Percentiles rank a stretch among this genome's conserved stretches.
Evolutionary conservation across 2,888 invertebrate genomes (phyloP).

Genomic region (Diarsia mendica): DNA sequence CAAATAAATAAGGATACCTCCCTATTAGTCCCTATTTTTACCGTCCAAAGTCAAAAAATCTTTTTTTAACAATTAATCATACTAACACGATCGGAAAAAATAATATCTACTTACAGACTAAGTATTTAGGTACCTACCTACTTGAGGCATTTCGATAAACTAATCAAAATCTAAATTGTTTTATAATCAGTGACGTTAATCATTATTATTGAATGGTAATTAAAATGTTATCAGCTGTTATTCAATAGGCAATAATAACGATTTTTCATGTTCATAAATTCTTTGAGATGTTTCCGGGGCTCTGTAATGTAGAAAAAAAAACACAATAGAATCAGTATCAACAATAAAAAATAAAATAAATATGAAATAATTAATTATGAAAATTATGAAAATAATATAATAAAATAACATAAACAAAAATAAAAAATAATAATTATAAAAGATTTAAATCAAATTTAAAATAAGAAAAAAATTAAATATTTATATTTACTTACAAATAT

Average conservation of each 20-base stretch:
- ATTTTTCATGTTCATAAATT: not conserved
- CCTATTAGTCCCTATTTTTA: no score
- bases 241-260: not conserved
- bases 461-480: no score
- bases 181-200: conserved; percentile 11
- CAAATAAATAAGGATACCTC: not conserved
- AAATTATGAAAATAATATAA: no score
- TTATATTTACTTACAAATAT: no score
- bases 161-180: not conserved
- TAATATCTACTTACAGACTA: not conserved
- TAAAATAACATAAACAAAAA: no score
- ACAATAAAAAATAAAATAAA: no score
- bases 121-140: not conserved
- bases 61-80: no score
- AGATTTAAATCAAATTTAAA: no score
- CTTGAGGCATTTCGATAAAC: not conserved
- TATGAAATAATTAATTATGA: no score
- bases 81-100: not conserved
- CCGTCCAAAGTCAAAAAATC: not conserved
- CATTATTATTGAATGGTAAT: not conserved
- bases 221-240: not conserved
- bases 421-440: no score
- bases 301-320: not conserved
- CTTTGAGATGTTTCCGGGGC: not conserved
- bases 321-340: no score